These are phyloP conservation scores for Anoplopoma fimbria DNA, from an alignment of 2,113 vertebrate genomes.

Conservation along the genomic window DNA sequence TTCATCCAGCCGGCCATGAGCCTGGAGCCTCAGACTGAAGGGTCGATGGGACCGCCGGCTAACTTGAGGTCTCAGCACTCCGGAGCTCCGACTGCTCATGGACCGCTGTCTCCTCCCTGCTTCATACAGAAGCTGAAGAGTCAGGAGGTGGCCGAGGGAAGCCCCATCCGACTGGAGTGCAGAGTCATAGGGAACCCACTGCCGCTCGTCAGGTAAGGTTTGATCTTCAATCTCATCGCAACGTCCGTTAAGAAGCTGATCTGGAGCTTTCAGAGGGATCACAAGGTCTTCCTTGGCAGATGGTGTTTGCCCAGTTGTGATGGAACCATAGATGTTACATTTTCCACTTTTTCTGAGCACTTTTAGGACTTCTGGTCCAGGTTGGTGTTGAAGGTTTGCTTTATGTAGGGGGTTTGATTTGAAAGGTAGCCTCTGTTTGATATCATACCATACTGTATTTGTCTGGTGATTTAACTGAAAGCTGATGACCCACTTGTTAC, in stretches of 20 bases:
- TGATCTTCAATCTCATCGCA: not conserved
- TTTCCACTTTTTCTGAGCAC: not conserved
- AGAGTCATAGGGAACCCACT: conserved; percentile 89
- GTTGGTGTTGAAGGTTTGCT: not conserved
- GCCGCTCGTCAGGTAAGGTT: conserved; percentile 89
- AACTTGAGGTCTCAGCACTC: conserved; percentile 46
- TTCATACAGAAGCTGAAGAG: conserved; percentile 96
- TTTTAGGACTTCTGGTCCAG: not conserved
- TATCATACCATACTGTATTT: no score
- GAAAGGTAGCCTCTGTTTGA: not conserved
- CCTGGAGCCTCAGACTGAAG: conserved; percentile 24
- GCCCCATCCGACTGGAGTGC: conserved; percentile 90
- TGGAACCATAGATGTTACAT: not conserved
- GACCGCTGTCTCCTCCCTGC: conserved; percentile 82
- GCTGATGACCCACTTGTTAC: no score
- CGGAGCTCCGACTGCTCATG: conserved; percentile 53
- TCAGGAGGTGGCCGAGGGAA: conserved; percentile 95
- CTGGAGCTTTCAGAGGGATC: not conserved
- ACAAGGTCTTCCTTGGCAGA: not conserved
- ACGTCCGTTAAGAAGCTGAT: not conserved
- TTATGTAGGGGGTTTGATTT: not conserved
- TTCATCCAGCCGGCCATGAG: conserved; percentile 25
- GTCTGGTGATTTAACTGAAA: no score
- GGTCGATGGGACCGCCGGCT: not conserved
- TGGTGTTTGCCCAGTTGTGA: not conserved